phyloP scores from a whole-genome alignment of 2,888 invertebrate genomes.

The Bombylius discolor region DNA sequence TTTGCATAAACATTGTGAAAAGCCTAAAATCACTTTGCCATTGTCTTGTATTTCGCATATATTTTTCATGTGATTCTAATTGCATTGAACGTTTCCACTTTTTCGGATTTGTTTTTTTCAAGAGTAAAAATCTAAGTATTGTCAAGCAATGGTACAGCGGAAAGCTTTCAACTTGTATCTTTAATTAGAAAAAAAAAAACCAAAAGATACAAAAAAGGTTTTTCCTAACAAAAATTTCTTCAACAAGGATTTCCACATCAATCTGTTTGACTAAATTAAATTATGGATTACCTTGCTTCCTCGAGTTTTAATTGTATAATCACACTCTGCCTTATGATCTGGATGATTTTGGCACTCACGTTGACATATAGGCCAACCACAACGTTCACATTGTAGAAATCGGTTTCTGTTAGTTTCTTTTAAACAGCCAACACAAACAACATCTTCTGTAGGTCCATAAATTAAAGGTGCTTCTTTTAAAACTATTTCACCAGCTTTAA shows the following conservation, averaged over 20 bases:
- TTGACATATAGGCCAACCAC: conserved; percentile 74
- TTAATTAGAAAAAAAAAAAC: background rate
- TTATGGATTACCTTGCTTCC: conserved; percentile 45
- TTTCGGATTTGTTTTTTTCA: conserved; percentile 46
- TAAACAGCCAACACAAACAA: conserved; percentile 37
- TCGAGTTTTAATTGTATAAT: conserved; percentile 45
- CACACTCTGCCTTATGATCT: conserved; percentile 57
- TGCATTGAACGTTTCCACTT: conserved; percentile 49
- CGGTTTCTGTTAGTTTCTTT: conserved; percentile 39
- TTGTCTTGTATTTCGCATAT: conserved; percentile 46
- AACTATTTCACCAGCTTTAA: conserved; percentile 59
- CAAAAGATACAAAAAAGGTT: background rate
- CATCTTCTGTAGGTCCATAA: conserved; percentile 55
- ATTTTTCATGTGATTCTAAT: conserved; percentile 53
- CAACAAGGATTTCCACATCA: too few relatives aligned
- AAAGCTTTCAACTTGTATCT: conserved; percentile 55
- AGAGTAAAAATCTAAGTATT: conserved; percentile 55
- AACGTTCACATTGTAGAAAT: conserved; percentile 43
- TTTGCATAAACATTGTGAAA: conserved; percentile 33
- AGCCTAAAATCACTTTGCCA: conserved; percentile 44
- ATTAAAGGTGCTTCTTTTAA: conserved; percentile 56
- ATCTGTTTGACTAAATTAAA: too few relatives aligned
- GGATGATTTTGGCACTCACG: conserved; percentile 46
- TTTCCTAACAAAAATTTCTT: too few relatives aligned
- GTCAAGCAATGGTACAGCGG: conserved; percentile 65